These are phyloP conservation scores for Andrena bucephala DNA, from an alignment of 2,888 invertebrate genomes.

Conservation along the genomic window DNA sequence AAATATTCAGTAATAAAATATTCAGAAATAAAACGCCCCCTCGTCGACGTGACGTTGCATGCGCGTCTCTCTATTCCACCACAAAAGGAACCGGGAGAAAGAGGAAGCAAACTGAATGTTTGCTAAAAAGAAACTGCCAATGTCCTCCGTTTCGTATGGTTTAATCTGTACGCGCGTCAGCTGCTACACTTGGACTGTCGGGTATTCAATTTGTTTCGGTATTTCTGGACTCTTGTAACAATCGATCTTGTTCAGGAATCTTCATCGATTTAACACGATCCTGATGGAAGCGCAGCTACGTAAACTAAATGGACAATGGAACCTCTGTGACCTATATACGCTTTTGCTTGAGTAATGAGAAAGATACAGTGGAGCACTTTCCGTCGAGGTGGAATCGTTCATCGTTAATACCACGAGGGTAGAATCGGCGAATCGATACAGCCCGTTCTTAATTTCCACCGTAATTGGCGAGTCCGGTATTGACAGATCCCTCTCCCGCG, in stretches of 20 bases:
- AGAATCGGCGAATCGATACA: slow-evolving; percentile 34
- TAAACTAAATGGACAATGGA: slow-evolving; percentile 56
- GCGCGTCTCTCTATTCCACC: slow-evolving; percentile 9
- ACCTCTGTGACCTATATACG: slow-evolving; percentile 58
- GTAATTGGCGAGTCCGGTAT: slow-evolving; percentile 22
- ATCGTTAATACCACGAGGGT: slow-evolving; percentile 28
- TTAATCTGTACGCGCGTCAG: not conserved
- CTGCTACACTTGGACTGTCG: not conserved
- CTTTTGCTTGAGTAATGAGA: slow-evolving; percentile 56
- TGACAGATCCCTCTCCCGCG: slow-evolving; percentile 16
- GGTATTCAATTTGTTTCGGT: slow-evolving; percentile 40
- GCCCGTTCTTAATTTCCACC: slow-evolving; percentile 38
- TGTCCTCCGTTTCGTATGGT: slow-evolving; percentile 9
- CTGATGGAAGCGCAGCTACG: slow-evolving; percentile 23
- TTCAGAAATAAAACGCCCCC: not conserved
- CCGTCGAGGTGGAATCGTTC: slow-evolving; percentile 29
- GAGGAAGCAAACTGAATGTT: not conserved
- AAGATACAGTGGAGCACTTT: slow-evolving; percentile 51
- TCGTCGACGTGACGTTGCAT: slow-evolving; percentile 11
- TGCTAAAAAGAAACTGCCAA: not conserved
- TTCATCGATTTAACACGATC: slow-evolving; percentile 49
- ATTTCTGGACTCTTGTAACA: slow-evolving; percentile 29
- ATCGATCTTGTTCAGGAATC: slow-evolving; percentile 42
- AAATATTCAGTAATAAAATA: slow-evolving; percentile 34
- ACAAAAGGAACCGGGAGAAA: not conserved